These are phyloP conservation scores for Xyrauchen texanus DNA, from an alignment of 2,113 vertebrate genomes.

Conservation along the genomic window DNA sequence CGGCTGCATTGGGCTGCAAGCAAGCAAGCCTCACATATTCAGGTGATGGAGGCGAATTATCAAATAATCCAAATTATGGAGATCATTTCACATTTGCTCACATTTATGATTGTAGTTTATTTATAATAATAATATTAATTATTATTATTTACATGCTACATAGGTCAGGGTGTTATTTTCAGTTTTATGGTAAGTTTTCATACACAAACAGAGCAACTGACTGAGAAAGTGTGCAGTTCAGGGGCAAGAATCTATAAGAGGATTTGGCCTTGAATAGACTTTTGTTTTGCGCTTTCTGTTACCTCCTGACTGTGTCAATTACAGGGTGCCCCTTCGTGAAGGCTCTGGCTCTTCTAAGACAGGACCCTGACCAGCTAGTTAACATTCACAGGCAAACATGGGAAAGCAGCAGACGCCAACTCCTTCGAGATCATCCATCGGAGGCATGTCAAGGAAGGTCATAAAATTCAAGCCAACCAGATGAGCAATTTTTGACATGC, in stretches of 20 bases:
- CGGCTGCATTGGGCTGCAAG: slow-evolving; percentile 47
- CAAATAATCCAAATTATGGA: slow-evolving; percentile 35
- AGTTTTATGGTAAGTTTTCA: not conserved
- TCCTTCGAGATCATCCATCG: slow-evolving; percentile 17
- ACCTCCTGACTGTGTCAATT: slow-evolving; percentile 89
- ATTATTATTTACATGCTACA: not conserved
- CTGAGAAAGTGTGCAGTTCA: not conserved
- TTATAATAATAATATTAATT: not conserved
- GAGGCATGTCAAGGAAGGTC: slow-evolving; percentile 21
- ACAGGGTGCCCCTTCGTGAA: slow-evolving; percentile 82
- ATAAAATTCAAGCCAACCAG: not conserved
- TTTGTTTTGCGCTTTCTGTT: slow-evolving; percentile 79
- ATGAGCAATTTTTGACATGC: not conserved
- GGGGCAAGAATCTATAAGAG: slow-evolving; percentile 73
- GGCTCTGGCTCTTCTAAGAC: slow-evolving; percentile 79
- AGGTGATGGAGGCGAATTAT: slow-evolving; percentile 46
- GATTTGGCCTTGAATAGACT: slow-evolving; percentile 88
- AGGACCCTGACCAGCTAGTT: slow-evolving; percentile 80
- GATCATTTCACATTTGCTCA: slow-evolving; percentile 3
- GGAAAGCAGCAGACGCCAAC: slow-evolving; percentile 48
- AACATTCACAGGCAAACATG: slow-evolving; percentile 85
- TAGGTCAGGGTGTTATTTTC: not conserved
- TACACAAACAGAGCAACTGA: not conserved
- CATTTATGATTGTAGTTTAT: not conserved
- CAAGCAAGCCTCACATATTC: slow-evolving; percentile 39